Base-by-base conservation (phyloP, 2,113 vertebrate genomes). In the Malurus melanocephalus region DNA sequence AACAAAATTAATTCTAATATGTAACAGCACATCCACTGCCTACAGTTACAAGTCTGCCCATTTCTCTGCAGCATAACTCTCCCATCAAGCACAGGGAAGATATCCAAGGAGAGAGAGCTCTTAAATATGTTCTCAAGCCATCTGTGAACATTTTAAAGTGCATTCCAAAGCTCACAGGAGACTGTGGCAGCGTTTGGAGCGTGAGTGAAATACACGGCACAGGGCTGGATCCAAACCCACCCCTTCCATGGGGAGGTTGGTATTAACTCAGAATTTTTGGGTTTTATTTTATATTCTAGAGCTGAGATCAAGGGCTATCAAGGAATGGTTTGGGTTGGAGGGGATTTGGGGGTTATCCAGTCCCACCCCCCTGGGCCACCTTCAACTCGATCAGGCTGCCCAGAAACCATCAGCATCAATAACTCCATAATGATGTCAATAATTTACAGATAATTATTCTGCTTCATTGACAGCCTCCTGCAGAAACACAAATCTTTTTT, bases 101-200 rank as follows among this genome's bases (percentile, higher is more conserved):
- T 13, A 49, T 38, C 72, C 76, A 87, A 83, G 45, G 64, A 80
- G 51, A 83, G 17, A 28, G 5, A 68, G 56, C 68, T 77, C 89
- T 78, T 35, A 53, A 83, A 53, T 4, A 26, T 32, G 33, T 56
- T 46, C 80, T 61, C 53, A 49, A 83, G 57, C 72, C 88, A 86
- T 75, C 85, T 94, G 88, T 80, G 84, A 78, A 32, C 24, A 65
- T 57, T 88, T 60, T 13, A 33, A 59, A 94, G 68, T 7, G 13
- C 2, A 1, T 78, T 77, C 80, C 82, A 89, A 87, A 77, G 60
- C 68, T 67, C 18, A 1, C 7, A 11, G 80, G 75, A 71, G 42
- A 17, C 26, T 7, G 14, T 14, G 73, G 57, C 16, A 48, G 53
- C 69, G 17, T 46, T 33, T 80, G 32, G 53, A 71, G 32, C 3